A percentile compares a stretch with the other conserved stretches of the same genome.
These are phyloP conservation scores for Neoarius graeffei DNA, from an alignment of 2,113 vertebrate genomes.

Conservation along the genomic window DNA sequence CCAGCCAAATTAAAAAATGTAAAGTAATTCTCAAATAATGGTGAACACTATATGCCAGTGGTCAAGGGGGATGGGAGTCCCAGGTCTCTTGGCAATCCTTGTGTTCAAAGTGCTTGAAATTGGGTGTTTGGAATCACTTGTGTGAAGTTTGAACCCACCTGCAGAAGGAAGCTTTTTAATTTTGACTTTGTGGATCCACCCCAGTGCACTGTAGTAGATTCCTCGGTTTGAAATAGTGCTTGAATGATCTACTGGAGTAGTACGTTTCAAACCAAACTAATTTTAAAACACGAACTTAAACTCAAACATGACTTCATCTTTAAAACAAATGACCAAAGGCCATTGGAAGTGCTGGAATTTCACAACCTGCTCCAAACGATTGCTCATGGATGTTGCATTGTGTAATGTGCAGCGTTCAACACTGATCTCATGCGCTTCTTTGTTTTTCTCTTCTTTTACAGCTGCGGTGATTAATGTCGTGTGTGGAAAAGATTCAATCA, in stretches of 20 bases:
- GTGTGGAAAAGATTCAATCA: constrained; percentile 65
- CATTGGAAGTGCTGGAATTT: neutral
- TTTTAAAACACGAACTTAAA: neutral
- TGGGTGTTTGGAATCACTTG: neutral
- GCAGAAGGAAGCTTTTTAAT: neutral
- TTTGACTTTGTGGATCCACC: neutral
- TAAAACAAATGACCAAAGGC: too few species aligned
- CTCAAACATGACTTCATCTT: neutral
- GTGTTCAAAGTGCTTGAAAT: neutral
- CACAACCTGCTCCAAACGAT: neutral
- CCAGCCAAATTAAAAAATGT: too few species aligned
- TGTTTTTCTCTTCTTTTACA: constrained; percentile 35
- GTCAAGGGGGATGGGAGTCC: too few species aligned
- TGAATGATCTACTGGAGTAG: too few species aligned
- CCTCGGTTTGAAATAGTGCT: neutral
- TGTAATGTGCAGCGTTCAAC: neutral
- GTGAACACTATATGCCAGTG: too few species aligned
- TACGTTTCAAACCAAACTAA: too few species aligned
- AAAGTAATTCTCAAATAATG: too few species aligned
- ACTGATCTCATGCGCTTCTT: neutral
- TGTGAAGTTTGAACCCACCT: neutral
- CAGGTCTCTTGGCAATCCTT: neutral
- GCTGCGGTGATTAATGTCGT: constrained; percentile 62
- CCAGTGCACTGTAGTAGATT: neutral
- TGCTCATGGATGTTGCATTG: neutral